Evolutionary conservation across 2,113 vertebrate genomes (phyloP).

Genomic region (Apistogramma diplotaenia): DNA sequence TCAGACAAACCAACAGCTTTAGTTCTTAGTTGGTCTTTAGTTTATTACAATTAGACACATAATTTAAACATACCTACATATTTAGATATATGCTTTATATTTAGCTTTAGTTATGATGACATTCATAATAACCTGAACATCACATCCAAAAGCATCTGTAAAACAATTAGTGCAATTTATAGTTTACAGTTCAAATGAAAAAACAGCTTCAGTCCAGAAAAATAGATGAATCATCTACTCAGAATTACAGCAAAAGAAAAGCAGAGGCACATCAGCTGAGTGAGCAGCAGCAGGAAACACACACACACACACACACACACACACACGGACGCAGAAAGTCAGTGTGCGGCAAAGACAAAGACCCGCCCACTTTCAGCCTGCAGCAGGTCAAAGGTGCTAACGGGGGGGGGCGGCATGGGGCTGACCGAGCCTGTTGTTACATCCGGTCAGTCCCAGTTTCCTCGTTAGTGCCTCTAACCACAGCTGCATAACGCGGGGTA

Average conservation of each 20-base stretch:
- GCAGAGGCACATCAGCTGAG: slow-evolving; percentile 58
- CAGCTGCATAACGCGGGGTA: background rate
- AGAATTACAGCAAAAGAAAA: background rate
- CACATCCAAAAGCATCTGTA: slow-evolving; percentile 62
- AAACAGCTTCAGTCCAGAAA: slow-evolving; percentile 66
- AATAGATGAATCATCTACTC: slow-evolving; percentile 70
- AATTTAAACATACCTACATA: slow-evolving; percentile 40
- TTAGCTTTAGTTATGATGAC: slow-evolving; percentile 67
- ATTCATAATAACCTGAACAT: slow-evolving; percentile 69
- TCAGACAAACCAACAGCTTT: background rate
- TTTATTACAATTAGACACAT: slow-evolving; percentile 65
- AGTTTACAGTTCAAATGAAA: slow-evolving; percentile 59
- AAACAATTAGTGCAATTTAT: slow-evolving; percentile 78
- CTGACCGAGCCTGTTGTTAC: background rate
- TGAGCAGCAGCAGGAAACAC: background rate
- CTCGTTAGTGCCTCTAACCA: background rate
- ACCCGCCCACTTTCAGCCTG: background rate
- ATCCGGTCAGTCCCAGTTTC: background rate
- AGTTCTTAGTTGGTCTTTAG: slow-evolving; percentile 9
- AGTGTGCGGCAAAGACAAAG: background rate
- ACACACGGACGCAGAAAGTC: slow-evolving; percentile 18
- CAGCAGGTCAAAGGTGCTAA: too few species aligned
- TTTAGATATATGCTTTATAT: slow-evolving; percentile 15
- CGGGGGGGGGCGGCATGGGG: background rate
- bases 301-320: too few species aligned